A percentile compares a stretch with the other conserved stretches of the same genome.
phyloP scores from a whole-genome alignment of 2,113 vertebrate species.

The Nothobranchius kuhntae region DNA sequence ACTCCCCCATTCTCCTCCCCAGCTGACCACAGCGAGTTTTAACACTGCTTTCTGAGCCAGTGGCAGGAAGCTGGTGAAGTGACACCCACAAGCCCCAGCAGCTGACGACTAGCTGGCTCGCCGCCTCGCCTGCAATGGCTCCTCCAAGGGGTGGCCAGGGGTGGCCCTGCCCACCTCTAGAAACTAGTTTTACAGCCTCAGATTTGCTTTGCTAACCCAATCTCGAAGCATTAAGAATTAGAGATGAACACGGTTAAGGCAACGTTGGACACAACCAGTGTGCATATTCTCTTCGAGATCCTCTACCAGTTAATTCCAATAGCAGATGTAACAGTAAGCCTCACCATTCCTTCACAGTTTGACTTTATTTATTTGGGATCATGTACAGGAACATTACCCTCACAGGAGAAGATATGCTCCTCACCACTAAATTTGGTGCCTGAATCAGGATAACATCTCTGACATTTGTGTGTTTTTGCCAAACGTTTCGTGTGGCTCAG shows the following conservation, averaged over 20 bases:
- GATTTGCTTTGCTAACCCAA: no score
- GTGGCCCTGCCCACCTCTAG: no score
- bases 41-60: conserved; percentile 38
- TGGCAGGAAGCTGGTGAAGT: conserved; percentile 52
- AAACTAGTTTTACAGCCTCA: no score
- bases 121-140: conserved; percentile 6
- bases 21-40: conserved; percentile 52
- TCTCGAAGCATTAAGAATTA: no score
- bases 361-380: no score
- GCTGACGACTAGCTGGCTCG: conserved; percentile 51
- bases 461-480: conserved; percentile 16
- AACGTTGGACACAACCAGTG: not conserved
- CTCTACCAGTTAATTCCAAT: conserved; percentile 1
- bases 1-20: conserved; percentile 32
- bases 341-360: no score
- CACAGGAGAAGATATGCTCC: no score
- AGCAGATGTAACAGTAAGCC: not conserved
- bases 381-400: no score
- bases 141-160: no score
- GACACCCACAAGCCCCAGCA: conserved; percentile 66
- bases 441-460: conserved; percentile 25
- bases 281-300: not conserved
- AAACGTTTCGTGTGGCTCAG: conserved; percentile 24
- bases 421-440: conserved; percentile 4
- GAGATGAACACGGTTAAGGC: no score